A percentile compares a stretch with the other conserved stretches of the same genome.
phyloP scores from a whole-genome alignment of 2,113 vertebrate genomes.

The Platichthys flesus region DNA sequence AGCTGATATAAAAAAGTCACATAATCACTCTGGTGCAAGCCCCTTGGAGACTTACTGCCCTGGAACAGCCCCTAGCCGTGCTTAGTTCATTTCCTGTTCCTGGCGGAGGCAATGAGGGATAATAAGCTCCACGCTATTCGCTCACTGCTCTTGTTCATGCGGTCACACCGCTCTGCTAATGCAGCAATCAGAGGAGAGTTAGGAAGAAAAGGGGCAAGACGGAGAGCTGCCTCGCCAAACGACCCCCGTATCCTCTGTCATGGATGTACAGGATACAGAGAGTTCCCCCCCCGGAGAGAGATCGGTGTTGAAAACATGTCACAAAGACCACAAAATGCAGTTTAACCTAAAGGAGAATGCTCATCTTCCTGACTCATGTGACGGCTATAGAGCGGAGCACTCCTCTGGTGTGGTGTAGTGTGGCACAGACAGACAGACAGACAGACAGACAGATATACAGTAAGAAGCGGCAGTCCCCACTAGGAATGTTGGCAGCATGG shows the following conservation, averaged over 20 bases:
- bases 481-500: slow-evolving; percentile 44
- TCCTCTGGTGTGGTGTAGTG: slow-evolving; percentile 37
- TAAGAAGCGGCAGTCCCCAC: slow-evolving; percentile 34
- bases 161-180: slow-evolving; percentile 58
- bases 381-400: slow-evolving; percentile 30
- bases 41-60: slow-evolving; percentile 59
- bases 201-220: slow-evolving; percentile 20
- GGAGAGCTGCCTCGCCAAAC: slow-evolving; percentile 16
- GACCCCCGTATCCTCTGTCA: neutral
- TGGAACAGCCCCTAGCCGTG: slow-evolving; percentile 55
- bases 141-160: slow-evolving; percentile 61
- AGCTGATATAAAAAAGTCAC: slow-evolving; percentile 64
- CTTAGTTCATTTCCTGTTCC: slow-evolving; percentile 81
- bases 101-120: slow-evolving; percentile 73
- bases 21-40: slow-evolving; percentile 64
- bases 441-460: slow-evolving; percentile 34
- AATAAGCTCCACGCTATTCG: slow-evolving; percentile 64
- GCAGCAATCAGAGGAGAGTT: slow-evolving; percentile 44
- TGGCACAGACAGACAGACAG: slow-evolving; percentile 42
- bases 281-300: slow-evolving; percentile 26
- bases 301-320: slow-evolving; percentile 52
- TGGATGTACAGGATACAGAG: slow-evolving; percentile 23
- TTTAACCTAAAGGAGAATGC: slow-evolving; percentile 33
- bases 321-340: slow-evolving; percentile 48
- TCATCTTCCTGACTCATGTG: slow-evolving; percentile 55